Percentiles rank a stretch among this genome's conserved stretches.
Evolutionary conservation across 2,797 vertebrate genomes (phyloP).

Genomic region (Myiotriccus ornatus): DNA sequence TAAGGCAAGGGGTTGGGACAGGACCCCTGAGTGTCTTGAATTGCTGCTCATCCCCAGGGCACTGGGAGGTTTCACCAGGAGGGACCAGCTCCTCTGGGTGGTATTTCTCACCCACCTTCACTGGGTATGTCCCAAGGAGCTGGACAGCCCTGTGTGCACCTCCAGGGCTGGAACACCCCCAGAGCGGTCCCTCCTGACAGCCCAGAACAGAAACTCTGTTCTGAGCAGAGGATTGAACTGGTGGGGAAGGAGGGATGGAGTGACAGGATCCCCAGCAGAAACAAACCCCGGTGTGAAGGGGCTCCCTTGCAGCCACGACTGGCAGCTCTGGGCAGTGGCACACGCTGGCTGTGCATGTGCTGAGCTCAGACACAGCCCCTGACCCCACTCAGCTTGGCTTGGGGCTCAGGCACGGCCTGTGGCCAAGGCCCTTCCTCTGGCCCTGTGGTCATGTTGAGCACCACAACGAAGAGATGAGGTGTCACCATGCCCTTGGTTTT

Average conservation of each 20-base stretch:
- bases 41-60: background rate
- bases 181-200: background rate
- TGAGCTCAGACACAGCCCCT: background rate
- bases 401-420: background rate
- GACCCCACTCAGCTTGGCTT: background rate
- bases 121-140: background rate
- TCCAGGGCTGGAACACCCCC: background rate
- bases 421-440: background rate
- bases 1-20: background rate
- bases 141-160: background rate
- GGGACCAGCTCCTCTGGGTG: background rate
- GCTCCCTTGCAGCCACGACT: rapidly evolving
- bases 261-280: background rate
- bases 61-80: background rate
- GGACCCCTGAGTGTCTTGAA: background rate
- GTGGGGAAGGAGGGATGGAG: background rate
- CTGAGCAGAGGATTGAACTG: background rate
- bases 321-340: background rate
- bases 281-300: background rate
- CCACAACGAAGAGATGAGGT: background rate
- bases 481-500: background rate
- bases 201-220: background rate
- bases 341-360: background rate
- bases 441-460: background rate
- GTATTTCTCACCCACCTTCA: background rate